phyloP scores from a whole-genome alignment of 23 tunicate species.

The Ascidia mentula region DNA sequence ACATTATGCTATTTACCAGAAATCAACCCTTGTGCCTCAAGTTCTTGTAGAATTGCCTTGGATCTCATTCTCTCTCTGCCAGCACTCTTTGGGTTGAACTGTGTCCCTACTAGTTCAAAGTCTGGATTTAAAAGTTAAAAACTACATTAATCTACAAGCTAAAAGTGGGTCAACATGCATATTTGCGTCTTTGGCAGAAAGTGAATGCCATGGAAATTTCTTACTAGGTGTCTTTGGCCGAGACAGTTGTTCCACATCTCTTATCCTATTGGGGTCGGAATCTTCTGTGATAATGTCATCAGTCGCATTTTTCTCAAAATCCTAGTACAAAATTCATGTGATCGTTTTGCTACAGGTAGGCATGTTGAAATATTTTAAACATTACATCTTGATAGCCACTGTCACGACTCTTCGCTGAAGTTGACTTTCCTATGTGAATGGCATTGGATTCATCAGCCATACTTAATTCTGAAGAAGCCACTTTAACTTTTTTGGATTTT shows the following conservation, averaged over 20 bases:
- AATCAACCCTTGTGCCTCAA: slow-evolving; percentile 90
- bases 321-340: background rate
- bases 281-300: slow-evolving; percentile 72
- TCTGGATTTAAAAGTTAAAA: slow-evolving; percentile 23
- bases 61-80: slow-evolving; percentile 67
- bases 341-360: no score
- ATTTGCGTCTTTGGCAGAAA: no score
- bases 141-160: background rate
- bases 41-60: slow-evolving; percentile 74
- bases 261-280: slow-evolving; percentile 61
- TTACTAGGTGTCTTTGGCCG: slow-evolving; percentile 83
- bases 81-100: slow-evolving; percentile 52
- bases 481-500: slow-evolving; percentile 56
- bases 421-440: slow-evolving; percentile 46
- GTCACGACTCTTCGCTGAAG: slow-evolving; percentile 92
- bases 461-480: slow-evolving; percentile 33
- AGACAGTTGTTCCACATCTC: slow-evolving; percentile 37
- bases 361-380: slow-evolving; percentile 3
- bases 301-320: background rate
- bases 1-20: slow-evolving; percentile 28
- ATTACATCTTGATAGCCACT: slow-evolving; percentile 90
- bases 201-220: no score
- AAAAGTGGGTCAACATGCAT: background rate
- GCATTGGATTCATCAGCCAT: slow-evolving; percentile 54
- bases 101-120: slow-evolving; percentile 55